Base-by-base conservation (phyloP, 2,113 vertebrate species). In the Xerus inauris region DNA sequence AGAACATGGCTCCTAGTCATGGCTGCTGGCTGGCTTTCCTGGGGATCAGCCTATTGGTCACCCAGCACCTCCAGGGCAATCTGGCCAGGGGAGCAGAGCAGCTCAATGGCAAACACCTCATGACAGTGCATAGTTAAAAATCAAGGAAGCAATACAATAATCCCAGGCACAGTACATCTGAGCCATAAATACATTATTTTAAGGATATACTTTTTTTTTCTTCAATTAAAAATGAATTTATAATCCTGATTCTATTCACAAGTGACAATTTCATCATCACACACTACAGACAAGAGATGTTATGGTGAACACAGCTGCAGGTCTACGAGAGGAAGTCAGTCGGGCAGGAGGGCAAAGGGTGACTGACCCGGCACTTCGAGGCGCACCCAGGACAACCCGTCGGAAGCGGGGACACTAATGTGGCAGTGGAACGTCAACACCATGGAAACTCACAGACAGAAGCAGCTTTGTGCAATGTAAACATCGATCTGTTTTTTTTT, bases 91-190 rank as follows among this genome's bases (percentile, higher is more conserved):
- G 98, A 98, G 97, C 95, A 95, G 98, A 92, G 97, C 94, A 97
- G 98, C 98, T 98, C 97, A 98, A 97, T 98, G 98, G 98, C 99
- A 99, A 98, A 98, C 98, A 98, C 99, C 99, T 99, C 99, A 98
- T 97, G 98, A 99, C 99, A 99, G 99, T 99, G 99, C 99, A 99
- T 99, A 99, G 99, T 99, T 99, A 98, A 99, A 98, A 99, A 99
- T 99, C 98, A 99, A 99, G 99, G 99, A 99, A 99, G 99, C 99
- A 75, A 97, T 98, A 99, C 98, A 97, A 98, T 98, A 98, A 99
- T 99, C 99, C 98, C 97, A 98, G 99, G 99, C 99, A 98, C 98
- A 99, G 99, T 95, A 98, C 98, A 97, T 98, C 98, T 99, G 99
- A 99, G 99, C 98, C 98, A 98, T 98, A 99, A 98, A 99, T 99